Evolutionary conservation across 2,113 vertebrate genomes (phyloP), one percentile per base, ranked within the genome.

Genomic region (Onychostruthus taczanowskii): DNA sequence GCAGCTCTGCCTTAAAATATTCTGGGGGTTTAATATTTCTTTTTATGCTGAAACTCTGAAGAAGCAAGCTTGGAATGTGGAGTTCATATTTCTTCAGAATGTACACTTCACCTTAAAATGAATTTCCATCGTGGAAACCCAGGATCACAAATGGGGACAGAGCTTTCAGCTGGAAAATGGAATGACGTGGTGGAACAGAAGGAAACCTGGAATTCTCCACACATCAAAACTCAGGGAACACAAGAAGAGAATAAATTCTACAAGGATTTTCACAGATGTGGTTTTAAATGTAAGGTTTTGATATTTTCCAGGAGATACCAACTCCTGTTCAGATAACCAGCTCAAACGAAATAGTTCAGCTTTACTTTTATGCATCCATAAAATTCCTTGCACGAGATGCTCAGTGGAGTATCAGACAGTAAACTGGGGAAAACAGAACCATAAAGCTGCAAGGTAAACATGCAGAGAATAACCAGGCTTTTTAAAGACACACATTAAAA

Each of bases 381-480:
- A 97, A 97, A 53, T 31, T 39, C 72, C 46, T 91, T 66, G 28
- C 50, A 41, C 2, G 63, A 93, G 87, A 35, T 69, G 28, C 79
- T 66, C 64, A 49, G 56, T 44, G 66, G 84, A 87, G 49, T 35
- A 47, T 61, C 85, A 79, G 66, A 35, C 37, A 83, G 17, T 93
- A 92, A 96, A 92, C 22, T 55, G 44, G 64, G 68, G 72, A 75
- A 93, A 90, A 68, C 43, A 86, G 74, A 84, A 37, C 8, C 15
- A 64, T 94, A 96, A 94, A 94, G 46, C 37, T 73, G 56, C 59
- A 90, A 95, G 75, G 61, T 61, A 95, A 91, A 96, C 58, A 86
- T 19, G 56, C 27, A 64, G 70, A 89, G 39, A 76, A 37, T 90
- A 50, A 67, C 49, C 23, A 53, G 66, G 24, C 33, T 82, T 86